A percentile compares a stretch with the other conserved stretches of the same genome.
Conservation (phyloP, 2,888 invertebrate species). For the Onthophagus sagittarius region DNA sequence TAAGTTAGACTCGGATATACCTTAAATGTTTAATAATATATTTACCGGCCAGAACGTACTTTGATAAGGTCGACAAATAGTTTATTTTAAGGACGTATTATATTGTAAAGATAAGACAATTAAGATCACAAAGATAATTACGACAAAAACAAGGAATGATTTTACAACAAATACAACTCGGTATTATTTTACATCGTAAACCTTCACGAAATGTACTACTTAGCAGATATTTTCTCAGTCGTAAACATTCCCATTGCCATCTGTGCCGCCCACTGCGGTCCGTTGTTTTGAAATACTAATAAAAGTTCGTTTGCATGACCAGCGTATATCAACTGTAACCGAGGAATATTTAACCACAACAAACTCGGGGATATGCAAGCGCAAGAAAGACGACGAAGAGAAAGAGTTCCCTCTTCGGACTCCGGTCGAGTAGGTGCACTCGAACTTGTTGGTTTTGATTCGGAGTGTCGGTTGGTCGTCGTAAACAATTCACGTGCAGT, state of each 20-base stretch:
- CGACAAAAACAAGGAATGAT: not conserved
- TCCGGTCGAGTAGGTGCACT: not conserved
- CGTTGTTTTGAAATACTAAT: not conserved
- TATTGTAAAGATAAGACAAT: not conserved
- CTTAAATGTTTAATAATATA: not conserved
- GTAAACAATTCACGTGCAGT: slow-evolving; percentile 13
- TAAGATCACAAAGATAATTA: not conserved
- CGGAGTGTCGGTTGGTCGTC: not conserved
- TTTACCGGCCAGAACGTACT: not conserved
- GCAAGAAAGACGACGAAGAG: not conserved
- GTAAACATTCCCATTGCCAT: not conserved
- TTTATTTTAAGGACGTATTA: not conserved
- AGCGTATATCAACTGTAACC: not conserved
- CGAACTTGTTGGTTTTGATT: not conserved
- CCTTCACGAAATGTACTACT: not conserved
- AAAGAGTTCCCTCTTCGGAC: not conserved
- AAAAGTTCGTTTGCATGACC: not conserved
- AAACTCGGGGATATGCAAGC: not conserved
- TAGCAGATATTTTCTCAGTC: not conserved
- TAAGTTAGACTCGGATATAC: not conserved
- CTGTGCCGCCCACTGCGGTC: not conserved
- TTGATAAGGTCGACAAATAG: not conserved
- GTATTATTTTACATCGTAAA: not conserved
- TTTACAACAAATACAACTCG: not conserved
- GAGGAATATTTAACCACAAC: not conserved